Evolutionary conservation across 2,797 vertebrate genomes (phyloP), one percentile per base, ranked within the genome.

Genomic region (Eremophila alpestris): DNA sequence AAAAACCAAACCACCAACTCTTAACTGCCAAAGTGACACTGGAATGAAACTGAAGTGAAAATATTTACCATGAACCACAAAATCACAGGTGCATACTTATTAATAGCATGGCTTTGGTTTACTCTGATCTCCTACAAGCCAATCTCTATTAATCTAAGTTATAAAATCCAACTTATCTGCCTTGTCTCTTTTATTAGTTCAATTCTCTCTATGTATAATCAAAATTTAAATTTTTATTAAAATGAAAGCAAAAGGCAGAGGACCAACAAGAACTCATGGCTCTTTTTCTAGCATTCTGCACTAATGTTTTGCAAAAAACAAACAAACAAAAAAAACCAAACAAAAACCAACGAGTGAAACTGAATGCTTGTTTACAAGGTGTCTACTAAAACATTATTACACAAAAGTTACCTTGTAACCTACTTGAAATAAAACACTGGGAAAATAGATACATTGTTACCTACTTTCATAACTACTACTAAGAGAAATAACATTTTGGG

Each of bases 21-120:
- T 1, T 88, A 94, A 88, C 81, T 78, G 79, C 41, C 55, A 87
- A 95, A 96, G 92, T 12, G 36, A 91, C 83, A 82, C 48, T 70
- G 83, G 52, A 92, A 83, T 88, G 94, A 97, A 96, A 95, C 80
- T 54, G 65, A 95, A 93, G 91, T 64, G 83, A 96, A 96, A 97
- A 97, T 94, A 85, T 85, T 91, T 76, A 95, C 62, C 68, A 73
- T 52, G 79, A 92, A 89, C 82, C 83, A 95, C 84, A 94, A 84
- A 83, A 90, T 89, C 80, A 74, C 83, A 96, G 84, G 86, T 97
- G 83, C 74, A 87, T 7, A 54, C 51, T 81, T 83, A 93, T 95
- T 95, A 55, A 77, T 88, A 96, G 93, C 55, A 55, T 21, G 59
- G 63, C 63, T 94, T 78, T 93, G 43, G 68, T 95, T 73, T 73